These are phyloP conservation scores for Plectus sambesii DNA, from an alignment of 1,140 invertebrate genomes.

Conservation along the genomic window DNA sequence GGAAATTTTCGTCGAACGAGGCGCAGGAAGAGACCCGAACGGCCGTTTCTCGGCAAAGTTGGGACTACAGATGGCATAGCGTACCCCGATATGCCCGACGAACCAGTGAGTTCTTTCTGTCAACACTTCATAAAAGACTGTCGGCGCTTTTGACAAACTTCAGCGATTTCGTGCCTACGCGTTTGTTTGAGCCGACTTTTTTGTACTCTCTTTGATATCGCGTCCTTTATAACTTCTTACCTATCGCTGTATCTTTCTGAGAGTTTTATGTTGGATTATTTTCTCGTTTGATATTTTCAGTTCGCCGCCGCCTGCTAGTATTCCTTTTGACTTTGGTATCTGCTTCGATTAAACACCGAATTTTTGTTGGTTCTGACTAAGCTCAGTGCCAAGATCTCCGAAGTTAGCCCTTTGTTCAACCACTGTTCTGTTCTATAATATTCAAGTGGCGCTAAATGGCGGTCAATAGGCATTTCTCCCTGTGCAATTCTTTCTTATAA, in stretches of 20 bases:
- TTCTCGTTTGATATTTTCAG: slow-evolving; percentile 14
- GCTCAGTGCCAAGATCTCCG: too few relatives aligned
- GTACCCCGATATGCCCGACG: not conserved
- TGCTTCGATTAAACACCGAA: not conserved
- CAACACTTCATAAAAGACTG: slow-evolving; percentile 16
- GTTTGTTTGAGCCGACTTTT: slow-evolving; percentile 14
- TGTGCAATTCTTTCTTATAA: too few relatives aligned
- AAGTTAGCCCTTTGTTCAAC: too few relatives aligned
- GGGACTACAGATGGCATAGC: slow-evolving; percentile 65
- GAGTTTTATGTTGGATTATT: too few relatives aligned
- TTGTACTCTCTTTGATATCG: slow-evolving; percentile 11
- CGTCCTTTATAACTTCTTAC: too few relatives aligned
- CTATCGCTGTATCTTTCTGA: too few relatives aligned
- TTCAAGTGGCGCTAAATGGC: too few relatives aligned
- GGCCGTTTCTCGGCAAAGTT: slow-evolving; percentile 56
- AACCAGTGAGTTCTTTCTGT: slow-evolving; percentile 52
- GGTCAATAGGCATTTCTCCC: too few relatives aligned
- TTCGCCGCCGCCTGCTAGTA: slow-evolving; percentile 2
- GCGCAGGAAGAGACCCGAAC: slow-evolving; percentile 50
- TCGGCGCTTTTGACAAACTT: too few relatives aligned
- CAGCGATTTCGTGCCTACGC: too few relatives aligned
- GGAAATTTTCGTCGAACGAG: slow-evolving; percentile 25
- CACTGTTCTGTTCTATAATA: too few relatives aligned
- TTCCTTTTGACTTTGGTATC: slow-evolving; percentile 1
- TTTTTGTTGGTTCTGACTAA: too few relatives aligned